phyloP scores from a whole-genome alignment of 2,113 vertebrate species.

The Coryphaenoides rupestris region DNA sequence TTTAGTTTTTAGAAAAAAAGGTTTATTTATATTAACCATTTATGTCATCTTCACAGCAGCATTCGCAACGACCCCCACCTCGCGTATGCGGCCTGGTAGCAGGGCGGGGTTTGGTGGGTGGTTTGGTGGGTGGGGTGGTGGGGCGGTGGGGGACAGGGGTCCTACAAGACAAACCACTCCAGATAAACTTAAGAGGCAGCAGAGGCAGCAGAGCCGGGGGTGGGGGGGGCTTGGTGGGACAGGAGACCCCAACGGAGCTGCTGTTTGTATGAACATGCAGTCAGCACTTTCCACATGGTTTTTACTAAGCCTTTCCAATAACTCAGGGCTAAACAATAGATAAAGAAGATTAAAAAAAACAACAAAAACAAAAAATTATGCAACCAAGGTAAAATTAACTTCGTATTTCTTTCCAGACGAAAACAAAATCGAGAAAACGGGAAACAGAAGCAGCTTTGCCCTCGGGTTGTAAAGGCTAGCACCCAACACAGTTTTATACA shows the following conservation, averaged over 20 bases:
- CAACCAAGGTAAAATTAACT: background rate
- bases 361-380: constrained; percentile 18
- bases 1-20: constrained; percentile 50
- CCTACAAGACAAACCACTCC: constrained; percentile 45
- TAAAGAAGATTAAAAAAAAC: constrained; percentile 20
- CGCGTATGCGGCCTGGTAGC: constrained; percentile 51
- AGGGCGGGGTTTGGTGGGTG: too few relatives aligned
- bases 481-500: constrained; percentile 11
- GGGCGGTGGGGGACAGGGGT: too few relatives aligned
- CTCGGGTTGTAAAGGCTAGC: constrained; percentile 1
- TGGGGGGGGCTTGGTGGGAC: too few relatives aligned
- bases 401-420: constrained; percentile 1
- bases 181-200: constrained; percentile 46
- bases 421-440: background rate
- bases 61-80: constrained; percentile 57
- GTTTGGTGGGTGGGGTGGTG: too few relatives aligned
- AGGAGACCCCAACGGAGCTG: constrained; percentile 9
- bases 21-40: constrained; percentile 78
- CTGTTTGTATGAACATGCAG: constrained; percentile 62
- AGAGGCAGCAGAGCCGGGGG: constrained; percentile 28
- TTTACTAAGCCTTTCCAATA: constrained; percentile 51
- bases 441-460: constrained; percentile 3
- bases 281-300: constrained; percentile 64
- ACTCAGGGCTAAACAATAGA: constrained; percentile 51
- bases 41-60: constrained; percentile 74